phyloP scores from a whole-genome alignment of 1,140 invertebrate genomes.

The Drosophila orosa region DNA sequence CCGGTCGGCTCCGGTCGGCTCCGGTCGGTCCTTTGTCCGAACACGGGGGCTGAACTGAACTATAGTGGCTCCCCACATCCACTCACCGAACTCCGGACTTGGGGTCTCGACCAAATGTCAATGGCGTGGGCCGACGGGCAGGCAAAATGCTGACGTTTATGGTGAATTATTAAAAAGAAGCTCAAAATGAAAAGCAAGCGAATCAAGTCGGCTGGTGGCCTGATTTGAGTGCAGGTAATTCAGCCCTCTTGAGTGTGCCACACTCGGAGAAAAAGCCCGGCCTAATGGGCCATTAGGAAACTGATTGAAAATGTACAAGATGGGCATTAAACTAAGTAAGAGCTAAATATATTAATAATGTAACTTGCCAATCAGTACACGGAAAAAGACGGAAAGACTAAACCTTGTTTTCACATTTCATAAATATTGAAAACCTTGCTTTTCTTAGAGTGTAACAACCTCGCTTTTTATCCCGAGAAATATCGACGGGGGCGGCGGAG shows the following conservation, averaged over 20 bases:
- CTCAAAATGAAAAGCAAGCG: conserved; percentile 66
- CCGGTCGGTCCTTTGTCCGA: conserved; percentile 35
- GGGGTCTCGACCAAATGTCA: conserved; percentile 39
- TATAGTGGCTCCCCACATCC: conserved; percentile 28
- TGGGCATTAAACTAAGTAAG: neutral
- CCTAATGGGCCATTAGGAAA: neutral
- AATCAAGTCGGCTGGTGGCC: conserved; percentile 60
- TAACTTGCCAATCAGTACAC: neutral
- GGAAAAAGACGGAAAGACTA: too few species aligned
- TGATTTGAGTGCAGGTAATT: conserved; percentile 76
- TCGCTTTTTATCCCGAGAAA: conserved; percentile 12
- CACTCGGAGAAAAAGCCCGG: neutral
- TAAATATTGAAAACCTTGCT: neutral
- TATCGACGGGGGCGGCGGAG: neutral
- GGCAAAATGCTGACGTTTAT: conserved; percentile 71
- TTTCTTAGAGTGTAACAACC: conserved; percentile 5
- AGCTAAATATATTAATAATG: neutral
- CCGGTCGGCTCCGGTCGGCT: conserved; percentile 38
- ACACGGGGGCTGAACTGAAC: conserved; percentile 25
- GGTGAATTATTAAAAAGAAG: conserved; percentile 82
- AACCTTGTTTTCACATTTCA: neutral
- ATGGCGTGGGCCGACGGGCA: conserved; percentile 30
- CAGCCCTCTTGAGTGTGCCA: conserved; percentile 31
- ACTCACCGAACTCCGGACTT: neutral
- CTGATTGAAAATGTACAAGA: conserved; percentile 9